Conservation (phyloP, 2,113 vertebrate species). For the Balaenoptera acutorostrata region DNA sequence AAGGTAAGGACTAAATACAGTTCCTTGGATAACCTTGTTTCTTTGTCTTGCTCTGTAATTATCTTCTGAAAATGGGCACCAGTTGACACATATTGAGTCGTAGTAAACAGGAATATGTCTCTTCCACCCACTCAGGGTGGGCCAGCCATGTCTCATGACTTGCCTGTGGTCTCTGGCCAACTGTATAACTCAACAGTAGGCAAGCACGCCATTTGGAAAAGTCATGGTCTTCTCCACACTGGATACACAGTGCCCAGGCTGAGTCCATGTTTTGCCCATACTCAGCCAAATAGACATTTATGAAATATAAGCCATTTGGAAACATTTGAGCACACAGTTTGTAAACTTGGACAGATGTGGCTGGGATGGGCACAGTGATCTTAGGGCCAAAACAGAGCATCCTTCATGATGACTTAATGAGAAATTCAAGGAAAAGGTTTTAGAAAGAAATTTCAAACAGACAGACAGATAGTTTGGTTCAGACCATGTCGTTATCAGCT, state of each 20-base stretch:
- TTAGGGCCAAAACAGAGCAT: neutral
- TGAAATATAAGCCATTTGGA: neutral
- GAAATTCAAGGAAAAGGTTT: neutral
- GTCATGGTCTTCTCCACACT: neutral
- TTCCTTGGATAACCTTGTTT: neutral
- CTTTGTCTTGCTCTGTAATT: slow-evolving; percentile 11
- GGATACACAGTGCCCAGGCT: neutral
- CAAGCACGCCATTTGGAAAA: neutral
- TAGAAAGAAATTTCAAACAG: neutral
- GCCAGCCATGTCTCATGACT: neutral
- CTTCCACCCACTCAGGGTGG: neutral
- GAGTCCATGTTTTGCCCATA: neutral
- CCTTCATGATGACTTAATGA: neutral
- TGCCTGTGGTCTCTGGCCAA: neutral
- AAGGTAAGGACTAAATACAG: neutral
- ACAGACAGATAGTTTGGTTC: neutral
- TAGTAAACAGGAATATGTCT: neutral
- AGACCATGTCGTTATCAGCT: neutral
- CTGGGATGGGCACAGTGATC: neutral
- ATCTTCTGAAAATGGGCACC: neutral
- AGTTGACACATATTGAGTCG: neutral
- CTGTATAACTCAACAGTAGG: neutral
- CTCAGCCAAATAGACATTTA: neutral
- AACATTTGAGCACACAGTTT: neutral
- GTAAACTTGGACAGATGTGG: neutral